These are phyloP conservation scores for Parnassius apollo DNA, from an alignment of 2,888 invertebrate species.

Conservation along the genomic window DNA sequence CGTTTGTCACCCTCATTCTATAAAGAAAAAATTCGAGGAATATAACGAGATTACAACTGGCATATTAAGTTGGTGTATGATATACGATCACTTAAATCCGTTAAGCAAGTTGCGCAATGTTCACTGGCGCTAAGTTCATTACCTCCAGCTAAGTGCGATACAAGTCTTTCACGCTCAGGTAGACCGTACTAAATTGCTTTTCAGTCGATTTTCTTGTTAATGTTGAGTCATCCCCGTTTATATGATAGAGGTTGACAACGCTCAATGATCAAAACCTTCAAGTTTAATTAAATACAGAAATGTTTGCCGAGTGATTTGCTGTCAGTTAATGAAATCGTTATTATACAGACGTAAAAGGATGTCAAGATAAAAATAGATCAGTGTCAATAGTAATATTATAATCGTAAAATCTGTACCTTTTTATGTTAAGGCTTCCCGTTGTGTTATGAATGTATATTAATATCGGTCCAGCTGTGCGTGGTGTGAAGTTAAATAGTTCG, in stretches of 20 bases:
- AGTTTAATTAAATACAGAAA: neutral
- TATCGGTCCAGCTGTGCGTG: neutral
- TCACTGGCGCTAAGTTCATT: conserved; percentile 5
- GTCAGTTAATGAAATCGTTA: neutral
- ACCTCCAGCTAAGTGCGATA: conserved; percentile 52
- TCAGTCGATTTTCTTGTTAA: no score
- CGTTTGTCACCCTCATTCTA: no score
- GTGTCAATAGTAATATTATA: neutral
- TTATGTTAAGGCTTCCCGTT: neutral
- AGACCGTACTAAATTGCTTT: conserved; percentile 6
- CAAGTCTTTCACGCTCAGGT: conserved; percentile 56
- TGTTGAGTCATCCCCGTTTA: neutral
- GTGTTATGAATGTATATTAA: neutral
- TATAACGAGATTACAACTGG: no score
- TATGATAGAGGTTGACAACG: no score
- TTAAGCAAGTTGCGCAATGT: neutral
- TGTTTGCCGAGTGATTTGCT: neutral
- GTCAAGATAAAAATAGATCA: conserved; percentile 10
- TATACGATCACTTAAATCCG: neutral
- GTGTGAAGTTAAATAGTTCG: neutral
- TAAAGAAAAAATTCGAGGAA: no score
- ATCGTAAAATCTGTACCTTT: no score
- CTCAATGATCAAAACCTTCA: neutral
- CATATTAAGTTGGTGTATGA: no score
- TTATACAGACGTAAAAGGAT: neutral